Conservation (phyloP, 2,888 invertebrate genomes). For the Sinopyrophorus schimmeli region DNA sequence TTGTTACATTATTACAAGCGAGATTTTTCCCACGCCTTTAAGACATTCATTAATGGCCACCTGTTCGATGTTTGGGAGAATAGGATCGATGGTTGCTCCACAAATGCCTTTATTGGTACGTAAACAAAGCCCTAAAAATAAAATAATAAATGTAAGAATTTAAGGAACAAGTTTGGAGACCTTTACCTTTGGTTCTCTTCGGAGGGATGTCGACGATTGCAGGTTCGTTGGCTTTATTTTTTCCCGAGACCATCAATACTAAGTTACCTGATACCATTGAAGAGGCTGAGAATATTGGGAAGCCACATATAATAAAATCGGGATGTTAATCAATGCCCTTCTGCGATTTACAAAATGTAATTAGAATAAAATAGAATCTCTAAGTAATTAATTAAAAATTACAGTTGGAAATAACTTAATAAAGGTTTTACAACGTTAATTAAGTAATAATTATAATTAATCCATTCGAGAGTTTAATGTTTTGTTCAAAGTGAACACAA, state of each 20-base stretch:
- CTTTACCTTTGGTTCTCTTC: conserved; percentile 67
- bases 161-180: conserved; percentile 50
- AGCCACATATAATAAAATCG: too few species aligned
- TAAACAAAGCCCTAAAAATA: conserved; percentile 8
- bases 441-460: too few species aligned
- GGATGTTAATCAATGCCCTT: too few species aligned
- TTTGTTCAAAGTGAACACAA: too few species aligned
- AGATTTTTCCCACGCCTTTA: conserved; percentile 68
- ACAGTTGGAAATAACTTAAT: too few species aligned
- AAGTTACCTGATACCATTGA: conserved; percentile 70
- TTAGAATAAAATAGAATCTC: too few species aligned
- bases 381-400: too few species aligned
- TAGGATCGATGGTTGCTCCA: conserved; percentile 68
- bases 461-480: too few species aligned
- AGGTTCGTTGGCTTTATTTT: conserved; percentile 63
- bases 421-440: too few species aligned
- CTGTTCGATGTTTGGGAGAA: conserved; percentile 68
- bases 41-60: conserved; percentile 65
- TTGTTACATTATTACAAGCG: conserved; percentile 68
- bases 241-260: conserved; percentile 71
- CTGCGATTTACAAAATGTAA: too few species aligned
- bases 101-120: conserved; percentile 69
- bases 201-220: conserved; percentile 65
- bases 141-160: too few species aligned
- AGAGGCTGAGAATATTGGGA: conserved; percentile 64